Base-by-base conservation (phyloP, 2,888 invertebrate species). In the Drosophila mercatorum region DNA sequence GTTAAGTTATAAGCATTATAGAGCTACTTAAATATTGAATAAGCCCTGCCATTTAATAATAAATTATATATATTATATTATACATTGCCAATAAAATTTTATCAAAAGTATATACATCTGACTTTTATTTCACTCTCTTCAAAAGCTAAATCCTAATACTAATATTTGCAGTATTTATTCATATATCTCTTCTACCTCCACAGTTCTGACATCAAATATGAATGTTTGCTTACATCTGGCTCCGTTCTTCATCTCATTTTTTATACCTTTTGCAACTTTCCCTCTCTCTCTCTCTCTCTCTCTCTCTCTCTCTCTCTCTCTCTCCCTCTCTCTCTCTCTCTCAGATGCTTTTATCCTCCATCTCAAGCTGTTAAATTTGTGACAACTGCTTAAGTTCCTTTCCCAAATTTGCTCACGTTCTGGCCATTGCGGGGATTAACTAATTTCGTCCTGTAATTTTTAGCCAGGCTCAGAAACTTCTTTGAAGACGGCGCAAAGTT, bases 401-500 rank as follows among this genome's bases (percentile, higher is more conserved):
- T 12, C 36, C 0, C 4, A 43, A 72, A 85, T 75, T 78, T 70
- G 67, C 68, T 51, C 84, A 83, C 82, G 88, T 81, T 72, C 59
- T 12, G 11, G 28, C 68, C 65, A 73, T 74, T 75, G 52, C 55
- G 52, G 44, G 73, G 80, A 80, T 88, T 80, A 80, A 75, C 86
- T 80, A 86, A 83, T 85, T 82, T 68, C 52, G 56, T 71, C 63
- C 58, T 69, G 65, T 66, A 82, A 75, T 77, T 79, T 74, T 38
- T 40, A 11, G 36, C 47, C 34, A 59, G 51, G 44, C 40, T 14
- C 36, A n/a, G 12, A 17, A 73, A 68, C 49, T 72, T 44, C 56
- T 56, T 26, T 17, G 22, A 56, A 80, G 34, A 51, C 17, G 12
- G 36, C 17, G 0, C 11, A 51, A 77, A 69, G 68, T 70, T 59